Percentiles rank a stretch among this genome's conserved stretches.
These are phyloP conservation scores for Halictus quadricinctus DNA, from an alignment of 2,888 invertebrate genomes.

Conservation along the genomic window DNA sequence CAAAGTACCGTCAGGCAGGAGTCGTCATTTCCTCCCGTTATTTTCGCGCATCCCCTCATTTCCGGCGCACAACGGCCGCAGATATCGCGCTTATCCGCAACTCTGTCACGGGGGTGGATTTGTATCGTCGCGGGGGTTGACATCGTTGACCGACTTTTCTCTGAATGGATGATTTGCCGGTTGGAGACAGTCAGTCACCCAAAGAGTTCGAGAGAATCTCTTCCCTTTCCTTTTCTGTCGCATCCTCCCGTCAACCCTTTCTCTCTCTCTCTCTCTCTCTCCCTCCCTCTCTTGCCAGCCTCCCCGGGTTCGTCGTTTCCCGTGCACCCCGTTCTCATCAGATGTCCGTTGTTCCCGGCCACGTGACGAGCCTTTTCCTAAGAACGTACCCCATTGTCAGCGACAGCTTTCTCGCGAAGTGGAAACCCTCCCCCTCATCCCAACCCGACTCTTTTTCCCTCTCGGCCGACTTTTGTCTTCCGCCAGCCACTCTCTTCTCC, in stretches of 20 bases:
- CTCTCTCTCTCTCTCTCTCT: not conserved
- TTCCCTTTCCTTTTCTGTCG: constrained; percentile 45
- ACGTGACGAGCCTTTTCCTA: constrained; percentile 58
- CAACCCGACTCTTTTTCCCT: constrained; percentile 33
- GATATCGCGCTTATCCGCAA: constrained; percentile 57
- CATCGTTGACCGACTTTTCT: constrained; percentile 72
- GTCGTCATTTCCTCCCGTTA: constrained; percentile 59
- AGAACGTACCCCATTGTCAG: constrained; percentile 63
- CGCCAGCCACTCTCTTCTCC: constrained; percentile 23
- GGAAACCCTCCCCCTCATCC: constrained; percentile 48
- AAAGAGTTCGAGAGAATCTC: constrained; percentile 44
- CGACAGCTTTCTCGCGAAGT: constrained; percentile 66
- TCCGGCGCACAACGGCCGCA: constrained; percentile 44
- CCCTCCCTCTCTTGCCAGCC: not conserved
- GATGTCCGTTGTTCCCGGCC: constrained; percentile 61
- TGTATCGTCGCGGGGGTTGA: constrained; percentile 51
- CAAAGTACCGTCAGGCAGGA: constrained; percentile 44
- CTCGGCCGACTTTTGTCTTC: constrained; percentile 56
- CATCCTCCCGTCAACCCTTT: constrained; percentile 16
- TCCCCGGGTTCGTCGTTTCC: constrained; percentile 40
- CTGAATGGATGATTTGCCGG: constrained; percentile 68
- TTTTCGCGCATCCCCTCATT: constrained; percentile 50
- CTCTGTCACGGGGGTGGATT: constrained; percentile 51
- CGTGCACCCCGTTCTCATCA: constrained; percentile 59
- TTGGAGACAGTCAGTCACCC: constrained; percentile 34